Evolutionary conservation across 2,888 invertebrate species (phyloP).

Genomic region (Teleogryllus oceanicus): DNA sequence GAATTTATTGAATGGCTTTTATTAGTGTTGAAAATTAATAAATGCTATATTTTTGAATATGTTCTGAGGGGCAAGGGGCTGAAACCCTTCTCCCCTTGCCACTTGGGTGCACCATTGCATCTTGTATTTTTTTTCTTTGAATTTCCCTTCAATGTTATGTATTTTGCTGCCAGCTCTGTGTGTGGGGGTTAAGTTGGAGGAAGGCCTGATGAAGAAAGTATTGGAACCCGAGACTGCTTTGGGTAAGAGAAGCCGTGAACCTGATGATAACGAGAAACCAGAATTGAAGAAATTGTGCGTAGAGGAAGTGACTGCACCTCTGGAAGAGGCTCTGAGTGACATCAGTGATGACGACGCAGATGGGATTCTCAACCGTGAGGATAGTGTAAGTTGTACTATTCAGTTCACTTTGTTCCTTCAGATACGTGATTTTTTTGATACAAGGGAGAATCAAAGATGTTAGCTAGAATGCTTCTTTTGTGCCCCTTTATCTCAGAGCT

Average conservation of each 20-base stretch:
- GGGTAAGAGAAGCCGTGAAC: slow-evolving; percentile 42
- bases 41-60: no score
- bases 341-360: slow-evolving; percentile 81
- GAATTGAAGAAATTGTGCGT: slow-evolving; percentile 51
- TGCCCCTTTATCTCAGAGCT: no score
- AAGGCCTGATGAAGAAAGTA: slow-evolving; percentile 47
- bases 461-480: no score
- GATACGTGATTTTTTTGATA: background rate
- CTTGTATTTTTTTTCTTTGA: no score
- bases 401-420: background rate
- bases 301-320: slow-evolving; percentile 46
- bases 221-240: slow-evolving; percentile 45
- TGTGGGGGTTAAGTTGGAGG: slow-evolving; percentile 40
- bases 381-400: slow-evolving; percentile 47
- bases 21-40: no score
- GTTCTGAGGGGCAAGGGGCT: no score
- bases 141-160: no score
- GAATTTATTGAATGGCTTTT: no score
- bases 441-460: no score
- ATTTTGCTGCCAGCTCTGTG: no score
- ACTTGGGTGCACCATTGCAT: no score
- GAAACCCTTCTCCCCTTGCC: no score
- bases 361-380: slow-evolving; percentile 78
- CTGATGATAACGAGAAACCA: slow-evolving; percentile 46
- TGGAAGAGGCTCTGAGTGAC: slow-evolving; percentile 67